A percentile compares a stretch with the other conserved stretches of the same genome.
phyloP scores from a whole-genome alignment of 2,113 vertebrate species.

The Hippocampus mohnikei region DNA sequence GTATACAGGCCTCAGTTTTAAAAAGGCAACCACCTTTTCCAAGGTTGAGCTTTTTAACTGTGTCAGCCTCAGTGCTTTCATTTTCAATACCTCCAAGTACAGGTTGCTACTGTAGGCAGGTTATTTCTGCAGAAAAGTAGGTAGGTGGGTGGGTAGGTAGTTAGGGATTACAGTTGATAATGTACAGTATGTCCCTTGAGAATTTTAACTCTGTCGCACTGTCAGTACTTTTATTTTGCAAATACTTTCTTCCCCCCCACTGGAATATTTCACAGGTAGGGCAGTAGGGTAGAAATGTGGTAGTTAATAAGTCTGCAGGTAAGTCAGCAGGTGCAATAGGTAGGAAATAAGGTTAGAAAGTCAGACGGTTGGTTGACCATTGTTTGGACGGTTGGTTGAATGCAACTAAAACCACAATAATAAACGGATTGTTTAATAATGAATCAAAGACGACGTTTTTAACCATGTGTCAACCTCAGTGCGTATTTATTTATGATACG shows the following conservation, averaged over 20 bases:
- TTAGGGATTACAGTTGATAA: neutral
- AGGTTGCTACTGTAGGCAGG: too few relatives aligned
- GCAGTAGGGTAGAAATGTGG: neutral
- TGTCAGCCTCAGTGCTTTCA: neutral
- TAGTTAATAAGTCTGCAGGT: neutral
- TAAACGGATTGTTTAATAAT: neutral
- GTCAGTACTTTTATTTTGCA: neutral
- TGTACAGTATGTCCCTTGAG: neutral
- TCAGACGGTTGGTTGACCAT: too few relatives aligned
- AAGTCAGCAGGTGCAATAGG: neutral
- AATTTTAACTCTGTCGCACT: too few relatives aligned
- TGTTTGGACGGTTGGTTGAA: neutral
- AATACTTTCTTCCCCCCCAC: neutral
- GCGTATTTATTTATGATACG: neutral
- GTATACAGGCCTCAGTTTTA: neutral
- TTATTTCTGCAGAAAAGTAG: neutral
- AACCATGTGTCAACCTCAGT: neutral
- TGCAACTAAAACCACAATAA: neutral
- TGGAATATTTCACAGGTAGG: neutral
- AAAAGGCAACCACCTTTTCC: neutral
- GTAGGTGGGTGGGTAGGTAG: neutral
- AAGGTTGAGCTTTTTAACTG: neutral
- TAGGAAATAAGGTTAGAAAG: neutral
- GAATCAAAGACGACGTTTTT: neutral
- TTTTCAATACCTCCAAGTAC: neutral